A percentile compares a stretch with the other conserved stretches of the same genome.
These are phyloP conservation scores for Meteorus sp. DNA, from an alignment of 1,140 invertebrate genomes.

Conservation along the genomic window DNA sequence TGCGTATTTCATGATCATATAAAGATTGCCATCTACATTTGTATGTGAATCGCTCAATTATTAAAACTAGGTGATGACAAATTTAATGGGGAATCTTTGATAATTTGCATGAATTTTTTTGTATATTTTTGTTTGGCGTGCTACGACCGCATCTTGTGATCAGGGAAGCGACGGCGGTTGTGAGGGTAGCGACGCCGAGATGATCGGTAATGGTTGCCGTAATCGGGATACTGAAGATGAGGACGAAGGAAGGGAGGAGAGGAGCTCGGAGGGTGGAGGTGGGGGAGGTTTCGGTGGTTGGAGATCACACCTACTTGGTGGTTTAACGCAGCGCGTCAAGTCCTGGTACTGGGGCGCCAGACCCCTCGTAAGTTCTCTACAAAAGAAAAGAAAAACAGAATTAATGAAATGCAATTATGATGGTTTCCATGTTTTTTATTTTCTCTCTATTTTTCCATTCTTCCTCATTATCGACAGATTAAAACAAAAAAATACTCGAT, in stretches of 20 bases:
- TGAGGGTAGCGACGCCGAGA: slow-evolving; percentile 59
- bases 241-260: slow-evolving; percentile 56
- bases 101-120: slow-evolving; percentile 39
- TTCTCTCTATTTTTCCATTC: slow-evolving; percentile 22
- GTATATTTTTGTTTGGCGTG: slow-evolving; percentile 40
- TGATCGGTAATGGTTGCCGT: slow-evolving; percentile 56
- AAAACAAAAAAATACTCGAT: too few species aligned
- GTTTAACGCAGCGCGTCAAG: slow-evolving; percentile 91
- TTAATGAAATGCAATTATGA: too few species aligned
- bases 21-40: too few species aligned
- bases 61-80: too few species aligned
- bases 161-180: slow-evolving; percentile 57
- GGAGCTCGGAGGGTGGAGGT: slow-evolving; percentile 57
- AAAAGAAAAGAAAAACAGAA: slow-evolving; percentile 29
- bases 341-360: slow-evolving; percentile 90
- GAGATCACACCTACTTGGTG: slow-evolving; percentile 82
- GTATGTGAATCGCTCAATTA: too few species aligned
- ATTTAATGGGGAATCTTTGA: too few species aligned
- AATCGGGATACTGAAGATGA: slow-evolving; percentile 58
- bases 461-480: background rate
- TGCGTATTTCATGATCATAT: too few species aligned
- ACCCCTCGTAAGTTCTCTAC: slow-evolving; percentile 82
- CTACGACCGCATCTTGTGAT: slow-evolving; percentile 31
- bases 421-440: too few species aligned
- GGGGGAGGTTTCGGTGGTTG: slow-evolving; percentile 88